Evolutionary conservation across 1,140 invertebrate species (phyloP).

Genomic region (Drosophila kurseongensis): DNA sequence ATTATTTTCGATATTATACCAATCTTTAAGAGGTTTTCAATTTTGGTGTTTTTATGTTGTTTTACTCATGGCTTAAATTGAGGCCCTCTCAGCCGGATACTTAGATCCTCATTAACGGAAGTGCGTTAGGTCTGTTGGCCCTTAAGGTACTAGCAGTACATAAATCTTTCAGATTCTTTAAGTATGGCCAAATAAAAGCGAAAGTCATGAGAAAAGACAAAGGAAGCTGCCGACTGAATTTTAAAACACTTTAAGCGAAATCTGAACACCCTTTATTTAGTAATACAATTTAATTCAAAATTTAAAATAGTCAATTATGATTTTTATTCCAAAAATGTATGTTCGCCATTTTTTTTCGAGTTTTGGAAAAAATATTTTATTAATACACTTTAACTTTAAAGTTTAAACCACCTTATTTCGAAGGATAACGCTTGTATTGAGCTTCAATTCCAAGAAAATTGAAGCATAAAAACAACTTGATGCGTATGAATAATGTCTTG

Average conservation of each 20-base stretch:
- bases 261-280: constrained; percentile 7
- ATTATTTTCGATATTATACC: constrained; percentile 16
- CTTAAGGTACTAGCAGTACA: constrained; percentile 33
- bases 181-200: constrained; percentile 56
- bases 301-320: neutral
- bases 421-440: neutral
- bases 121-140: constrained; percentile 21
- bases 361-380: neutral
- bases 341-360: neutral
- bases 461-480: constrained; percentile 11
- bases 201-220: constrained; percentile 8
- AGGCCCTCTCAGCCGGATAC: constrained; percentile 45
- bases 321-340: no score
- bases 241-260: neutral
- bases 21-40: constrained; percentile 35
- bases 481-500: constrained; percentile 38
- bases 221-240: no score
- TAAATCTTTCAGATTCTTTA: constrained; percentile 73
- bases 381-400: neutral
- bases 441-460: neutral
- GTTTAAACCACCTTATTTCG: neutral
- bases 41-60: constrained; percentile 22
- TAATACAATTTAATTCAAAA: no score
- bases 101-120: constrained; percentile 69
- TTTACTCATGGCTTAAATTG: constrained; percentile 30